Base-by-base conservation (phyloP, 2,797 vertebrate species). In the Pangasius mekongensis region DNA sequence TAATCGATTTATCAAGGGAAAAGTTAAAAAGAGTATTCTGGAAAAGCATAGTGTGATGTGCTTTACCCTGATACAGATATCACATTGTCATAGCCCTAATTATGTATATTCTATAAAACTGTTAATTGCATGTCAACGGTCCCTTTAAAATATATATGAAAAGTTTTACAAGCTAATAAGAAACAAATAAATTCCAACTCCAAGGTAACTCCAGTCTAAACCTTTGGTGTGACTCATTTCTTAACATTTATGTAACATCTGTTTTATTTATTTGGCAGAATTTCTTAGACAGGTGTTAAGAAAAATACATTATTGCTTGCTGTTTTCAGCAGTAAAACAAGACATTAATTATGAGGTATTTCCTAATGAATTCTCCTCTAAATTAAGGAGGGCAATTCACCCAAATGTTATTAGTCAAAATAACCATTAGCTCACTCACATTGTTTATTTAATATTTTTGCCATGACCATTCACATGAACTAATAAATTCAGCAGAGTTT, bases 241-340 rank as follows among this genome's bases (percentile, higher is more conserved):
- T 64, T n/a, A 64, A 43, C 56, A 62, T 43, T 64, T 83, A 64
- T 62, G 1, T 36, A 62, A 64, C 43, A 86, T 86, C 58, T 78
- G 39, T 33, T 52, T 54, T 49, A 81, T 54, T 62, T 27, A 11
- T 27, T 80, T 36, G 62, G 30, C 49, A 22, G 62, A 69, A 71
- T 39, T n/a, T 73, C 20, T 49, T 82, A 87, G 2, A 58, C 16
- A 82, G 78, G 36, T 87, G 62, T 73, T 30, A 33, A 67, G 36
- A 54, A 80, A 81, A 78, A 27, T 4, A 22, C 22, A 33, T 8
- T 0, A 20, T 81, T 47, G 39, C 22, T n/a, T 56, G 60, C 60
- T 64, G 54, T 54, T 67, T 80, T 86, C 78, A 56, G 62, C 64
- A 60, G 60, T 87, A 71, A 81, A 86, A 49, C 85, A 60, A 78